Percentiles rank a stretch among this genome's conserved stretches.
phyloP scores from a whole-genome alignment of 2,113 vertebrate genomes.

The Boleophthalmus pectinirostris region DNA sequence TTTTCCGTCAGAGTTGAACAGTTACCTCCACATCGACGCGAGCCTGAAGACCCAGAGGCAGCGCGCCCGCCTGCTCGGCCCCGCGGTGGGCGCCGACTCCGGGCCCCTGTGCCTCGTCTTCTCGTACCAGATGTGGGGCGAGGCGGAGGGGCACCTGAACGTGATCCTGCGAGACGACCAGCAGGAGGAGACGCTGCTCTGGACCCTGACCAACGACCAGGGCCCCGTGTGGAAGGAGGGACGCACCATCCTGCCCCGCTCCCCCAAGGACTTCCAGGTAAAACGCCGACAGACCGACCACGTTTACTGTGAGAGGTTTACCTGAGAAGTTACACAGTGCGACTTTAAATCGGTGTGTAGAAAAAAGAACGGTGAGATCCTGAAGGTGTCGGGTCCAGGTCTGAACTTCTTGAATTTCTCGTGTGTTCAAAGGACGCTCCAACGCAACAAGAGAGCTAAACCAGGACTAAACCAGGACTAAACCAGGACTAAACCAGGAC shows the following conservation, averaged over 20 bases:
- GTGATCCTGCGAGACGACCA: constrained; percentile 82
- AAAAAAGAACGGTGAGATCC: too few relatives aligned
- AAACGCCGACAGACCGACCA: too few relatives aligned
- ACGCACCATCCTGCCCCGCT: constrained; percentile 88
- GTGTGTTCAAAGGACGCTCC: too few relatives aligned
- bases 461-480: too few relatives aligned
- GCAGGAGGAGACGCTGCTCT: constrained; percentile 86
- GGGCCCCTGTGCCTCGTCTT: constrained; percentile 92
- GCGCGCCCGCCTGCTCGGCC: constrained; percentile 86
- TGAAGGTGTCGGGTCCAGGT: too few relatives aligned
- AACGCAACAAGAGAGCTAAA: too few relatives aligned
- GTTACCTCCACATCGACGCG: constrained; percentile 85
- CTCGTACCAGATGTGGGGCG: constrained; percentile 87
- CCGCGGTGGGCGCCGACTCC: constrained; percentile 79
- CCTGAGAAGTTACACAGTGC: too few relatives aligned
- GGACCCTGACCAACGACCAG: constrained; percentile 88
- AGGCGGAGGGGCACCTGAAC: constrained; percentile 83
- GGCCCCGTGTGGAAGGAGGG: constrained; percentile 90
- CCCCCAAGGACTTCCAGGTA: constrained; percentile 85
- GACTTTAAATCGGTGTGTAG: too few relatives aligned
- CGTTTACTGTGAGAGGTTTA: too few relatives aligned
- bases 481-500: too few relatives aligned
- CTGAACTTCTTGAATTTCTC: too few relatives aligned
- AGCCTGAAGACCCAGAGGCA: constrained; percentile 82
- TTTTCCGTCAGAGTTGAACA: constrained; percentile 79